phyloP scores from a whole-genome alignment of 2,888 invertebrate genomes.

The Tachystola acroxantha region DNA sequence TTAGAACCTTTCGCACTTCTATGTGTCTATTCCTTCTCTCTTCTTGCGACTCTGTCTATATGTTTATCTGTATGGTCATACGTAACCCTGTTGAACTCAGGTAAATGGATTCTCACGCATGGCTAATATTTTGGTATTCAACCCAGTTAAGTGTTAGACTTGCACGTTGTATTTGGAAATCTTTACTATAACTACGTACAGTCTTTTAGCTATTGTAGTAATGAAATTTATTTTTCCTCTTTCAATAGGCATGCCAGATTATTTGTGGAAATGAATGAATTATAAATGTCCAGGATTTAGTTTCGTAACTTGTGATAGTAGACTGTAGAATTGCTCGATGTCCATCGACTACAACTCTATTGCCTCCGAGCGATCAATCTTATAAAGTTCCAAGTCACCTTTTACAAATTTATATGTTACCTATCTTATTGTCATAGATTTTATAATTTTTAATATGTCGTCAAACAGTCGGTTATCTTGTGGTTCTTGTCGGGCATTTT shows the following conservation, averaged over 20 bases:
- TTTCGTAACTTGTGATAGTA: not conserved
- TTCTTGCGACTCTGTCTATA: conserved; percentile 43
- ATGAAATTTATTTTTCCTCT: conserved; percentile 45
- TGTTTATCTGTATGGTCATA: conserved; percentile 53
- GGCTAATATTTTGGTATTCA: conserved; percentile 63
- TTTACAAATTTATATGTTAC: too few species aligned
- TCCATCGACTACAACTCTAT: too few species aligned
- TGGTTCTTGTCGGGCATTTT: conserved; percentile 77
- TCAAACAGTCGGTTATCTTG: conserved; percentile 58
- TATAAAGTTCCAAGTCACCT: too few species aligned
- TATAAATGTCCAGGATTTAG: not conserved
- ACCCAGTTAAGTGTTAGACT: conserved; percentile 65
- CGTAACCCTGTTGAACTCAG: conserved; percentile 45
- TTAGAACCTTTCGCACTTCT: conserved; percentile 41
- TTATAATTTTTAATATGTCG: conserved; percentile 19
- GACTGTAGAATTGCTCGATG: not conserved
- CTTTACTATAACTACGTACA: conserved; percentile 52
- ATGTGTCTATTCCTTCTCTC: conserved; percentile 48
- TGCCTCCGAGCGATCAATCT: too few species aligned
- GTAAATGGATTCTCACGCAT: conserved; percentile 56
- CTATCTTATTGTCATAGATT: not conserved
- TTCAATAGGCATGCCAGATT: conserved; percentile 58
- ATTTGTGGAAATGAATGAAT: conserved; percentile 6
- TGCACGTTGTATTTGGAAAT: conserved; percentile 70
- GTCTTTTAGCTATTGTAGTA: conserved; percentile 59